Evolutionary conservation across 2,888 invertebrate species (phyloP).

Genomic region (Eristalinus sepulchralis): DNA sequence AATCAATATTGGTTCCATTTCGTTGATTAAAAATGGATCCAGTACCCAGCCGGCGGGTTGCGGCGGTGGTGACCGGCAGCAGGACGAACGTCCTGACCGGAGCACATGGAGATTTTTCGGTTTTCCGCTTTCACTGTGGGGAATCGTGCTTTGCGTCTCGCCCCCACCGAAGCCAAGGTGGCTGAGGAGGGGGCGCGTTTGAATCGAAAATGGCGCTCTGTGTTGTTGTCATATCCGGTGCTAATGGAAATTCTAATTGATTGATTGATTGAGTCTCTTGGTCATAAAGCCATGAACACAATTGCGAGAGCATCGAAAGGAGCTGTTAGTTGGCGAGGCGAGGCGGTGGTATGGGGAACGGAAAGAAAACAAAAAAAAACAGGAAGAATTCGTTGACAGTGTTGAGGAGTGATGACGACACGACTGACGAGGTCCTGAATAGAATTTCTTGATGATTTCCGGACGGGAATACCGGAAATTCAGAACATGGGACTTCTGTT

Average conservation of each 20-base stretch:
- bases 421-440: too few relatives aligned
- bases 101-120: conserved; percentile 51
- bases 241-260: conserved; percentile 76
- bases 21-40: conserved; percentile 74
- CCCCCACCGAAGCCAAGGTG: conserved; percentile 2
- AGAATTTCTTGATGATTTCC: background rate
- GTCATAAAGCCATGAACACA: background rate
- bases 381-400: background rate
- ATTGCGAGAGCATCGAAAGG: background rate
- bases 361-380: background rate
- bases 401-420: background rate
- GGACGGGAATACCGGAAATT: background rate
- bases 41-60: conserved; percentile 1
- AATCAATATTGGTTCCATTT: conserved; percentile 75
- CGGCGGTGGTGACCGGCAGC: conserved; percentile 9
- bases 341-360: background rate
- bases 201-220: conserved; percentile 67
- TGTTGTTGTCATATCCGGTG: conserved; percentile 75
- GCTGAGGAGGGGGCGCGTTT: background rate
- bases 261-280: conserved; percentile 73
- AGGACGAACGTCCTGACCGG: conserved; percentile 22
- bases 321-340: background rate
- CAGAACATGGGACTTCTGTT: background rate
- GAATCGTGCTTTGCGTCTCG: background rate
- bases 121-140: conserved; percentile 48